phyloP scores from a whole-genome alignment of 2,888 invertebrate species.

The Gibbula magus region DNA sequence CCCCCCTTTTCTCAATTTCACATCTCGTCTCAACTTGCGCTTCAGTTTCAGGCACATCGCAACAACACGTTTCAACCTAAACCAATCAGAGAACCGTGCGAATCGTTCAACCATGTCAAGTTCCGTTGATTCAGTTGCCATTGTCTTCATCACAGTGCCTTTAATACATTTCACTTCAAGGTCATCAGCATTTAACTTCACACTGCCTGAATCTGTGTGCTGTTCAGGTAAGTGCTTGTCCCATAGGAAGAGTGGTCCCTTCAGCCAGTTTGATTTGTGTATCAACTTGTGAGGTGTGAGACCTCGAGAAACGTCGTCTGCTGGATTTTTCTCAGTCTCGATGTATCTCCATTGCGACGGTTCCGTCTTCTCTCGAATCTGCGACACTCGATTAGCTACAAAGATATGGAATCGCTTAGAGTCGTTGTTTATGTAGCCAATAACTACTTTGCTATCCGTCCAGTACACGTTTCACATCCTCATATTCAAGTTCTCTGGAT shows the following conservation, averaged over 20 bases:
- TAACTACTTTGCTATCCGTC: constrained; percentile 38
- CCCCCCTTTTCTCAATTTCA: too few relatives aligned
- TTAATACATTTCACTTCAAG: neutral
- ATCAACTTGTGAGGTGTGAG: neutral
- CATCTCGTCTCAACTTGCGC: too few relatives aligned
- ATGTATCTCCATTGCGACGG: constrained; percentile 23
- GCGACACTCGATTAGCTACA: constrained; percentile 14
- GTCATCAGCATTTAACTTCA: neutral
- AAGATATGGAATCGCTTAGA: constrained; percentile 30
- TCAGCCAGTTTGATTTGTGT: neutral
- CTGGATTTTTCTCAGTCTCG: neutral
- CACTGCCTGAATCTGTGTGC: neutral
- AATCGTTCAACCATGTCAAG: neutral
- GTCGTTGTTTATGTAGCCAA: constrained; percentile 40
- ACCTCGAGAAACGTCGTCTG: neutral
- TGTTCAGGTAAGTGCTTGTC: neutral
- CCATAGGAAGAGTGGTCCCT: neutral
- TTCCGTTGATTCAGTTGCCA: neutral
- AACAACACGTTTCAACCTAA: neutral
- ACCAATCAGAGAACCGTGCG: neutral
- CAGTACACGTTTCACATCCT: constrained; percentile 23
- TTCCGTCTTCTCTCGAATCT: neutral
- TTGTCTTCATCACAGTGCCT: neutral
- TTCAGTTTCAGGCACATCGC: neutral
- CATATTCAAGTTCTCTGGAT: constrained; percentile 31